Base-by-base conservation (phyloP, 2,888 invertebrate species). In the Hanleya hanleyi region DNA sequence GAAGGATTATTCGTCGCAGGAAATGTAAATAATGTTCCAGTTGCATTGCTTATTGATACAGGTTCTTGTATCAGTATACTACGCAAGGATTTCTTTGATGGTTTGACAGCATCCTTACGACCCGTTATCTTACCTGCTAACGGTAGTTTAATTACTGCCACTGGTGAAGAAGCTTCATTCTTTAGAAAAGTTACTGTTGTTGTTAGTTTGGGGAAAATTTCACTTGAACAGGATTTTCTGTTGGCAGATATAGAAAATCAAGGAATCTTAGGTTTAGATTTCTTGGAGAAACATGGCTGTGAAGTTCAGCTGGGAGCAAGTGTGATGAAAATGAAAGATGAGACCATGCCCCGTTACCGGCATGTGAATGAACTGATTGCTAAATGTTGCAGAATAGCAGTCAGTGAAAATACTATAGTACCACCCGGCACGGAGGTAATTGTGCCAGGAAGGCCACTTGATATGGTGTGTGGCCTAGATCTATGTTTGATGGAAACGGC, bases 11-110 rank as follows among this genome's bases (percentile, higher is more conserved):
- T 65, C 70, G 65, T 49, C 41, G 36, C 26, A 33, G 65, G 50
- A 15, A 35, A 33, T 50, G 36, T 70, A 38, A 67, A 67, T 47
- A 49, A 37, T n/a, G 47, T 37, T 49, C 18, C n/a, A 32, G 51
- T 71, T 36, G 41, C 72, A 37, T 69, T 62, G 33, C 62, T 75
- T 29, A 32, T 66, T 41, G 68, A 69, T 65, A 75, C 71, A 33
- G 71, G 75, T 33, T 37, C 71, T 15, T 65, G 36, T 49, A 37
- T 64, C 4, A 75, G 64, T 15, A 51, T 71, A 18, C 22, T 71
- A 7, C 50, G 50, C 4, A 64, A 15, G 3, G 66, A 38, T 1
- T 6, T 69, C 12, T 22, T 41, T 33, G 71, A 69, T 49, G 37
- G 32, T 26, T 71, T 18, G 37, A 51, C 57, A 37, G 18, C 9